Evolutionary conservation across 2,113 vertebrate species (phyloP), one percentile per base, ranked within the genome.

Genomic region (Zingel zingel): DNA sequence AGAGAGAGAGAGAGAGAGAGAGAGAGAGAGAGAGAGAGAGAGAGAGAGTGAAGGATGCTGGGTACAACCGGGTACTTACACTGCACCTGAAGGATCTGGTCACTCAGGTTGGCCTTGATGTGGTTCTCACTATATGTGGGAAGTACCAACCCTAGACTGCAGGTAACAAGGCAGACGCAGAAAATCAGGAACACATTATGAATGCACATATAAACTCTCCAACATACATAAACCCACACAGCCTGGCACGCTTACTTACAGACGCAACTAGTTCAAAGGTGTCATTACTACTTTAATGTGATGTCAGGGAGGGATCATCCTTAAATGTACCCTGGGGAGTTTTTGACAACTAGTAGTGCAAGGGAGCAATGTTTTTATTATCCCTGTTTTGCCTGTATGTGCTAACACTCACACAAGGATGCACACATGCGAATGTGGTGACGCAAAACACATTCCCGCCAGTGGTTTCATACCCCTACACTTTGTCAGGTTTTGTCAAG

Each of bases 1-100:
- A 11, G 10, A 43, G 51, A 65, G 61, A 74, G 33, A 80, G 69
- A 67, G 56, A 54, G 43, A 65, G 62, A 65, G 75, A 71, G 73
- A 72, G 68, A 79, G 71, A 68, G 79, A 83, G 62, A 72, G 67
- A 75, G 47, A 72, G 48, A 53, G 58, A 90, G 91, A 90, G 69
- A 66, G 87, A 86, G 76, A 70, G 67, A 79, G 64, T 2, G 67
- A 79, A 69, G 68, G 71, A 68, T 73, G 76, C 70, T 82, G 78
- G 86, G 78, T 10, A 79, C 36, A 75, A 75, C 70, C 80, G 43
- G 93, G 94, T 98, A 99, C 98, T 99, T 98, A 99, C 98, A 99
- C 97, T 98, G 98, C 93, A 98, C 98, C 96, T 99, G 98, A 51
- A 99, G 97, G 92, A 99, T 99, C 97, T 99, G 98, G 96, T 99